Evolutionary conservation across 2,797 vertebrate genomes (phyloP).

Genomic region (Scyliorhinus canicula): DNA sequence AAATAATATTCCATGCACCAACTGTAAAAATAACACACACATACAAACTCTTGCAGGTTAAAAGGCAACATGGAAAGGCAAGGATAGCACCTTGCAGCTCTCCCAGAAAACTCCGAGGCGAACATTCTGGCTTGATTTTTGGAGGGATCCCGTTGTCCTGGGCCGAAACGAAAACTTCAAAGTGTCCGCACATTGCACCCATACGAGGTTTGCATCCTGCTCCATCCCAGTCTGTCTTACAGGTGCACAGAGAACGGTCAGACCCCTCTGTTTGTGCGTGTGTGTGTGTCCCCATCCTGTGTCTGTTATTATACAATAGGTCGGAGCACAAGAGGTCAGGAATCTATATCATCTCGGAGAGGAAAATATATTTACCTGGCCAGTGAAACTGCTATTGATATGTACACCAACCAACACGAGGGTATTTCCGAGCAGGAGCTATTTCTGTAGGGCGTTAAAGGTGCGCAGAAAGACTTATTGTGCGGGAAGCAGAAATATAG

Average conservation of each 20-base stretch:
- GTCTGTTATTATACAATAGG: neutral
- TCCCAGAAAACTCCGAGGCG: neutral
- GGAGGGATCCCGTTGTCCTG: too few relatives aligned
- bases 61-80: neutral
- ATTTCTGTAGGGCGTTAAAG: neutral
- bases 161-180: neutral
- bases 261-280: too few relatives aligned
- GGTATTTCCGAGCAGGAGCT: neutral
- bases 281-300: neutral
- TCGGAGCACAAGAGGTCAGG: neutral
- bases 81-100: neutral
- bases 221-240: neutral
- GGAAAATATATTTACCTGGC: neutral
- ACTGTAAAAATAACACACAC: neutral
- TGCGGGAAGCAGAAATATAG: neutral
- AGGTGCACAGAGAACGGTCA: too few relatives aligned
- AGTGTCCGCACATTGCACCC: neutral
- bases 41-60: too few relatives aligned
- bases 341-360: neutral
- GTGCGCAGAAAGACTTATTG: neutral
- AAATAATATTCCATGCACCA: neutral
- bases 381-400: constrained; percentile 16
- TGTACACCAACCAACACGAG: neutral
- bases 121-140: neutral
- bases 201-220: neutral